phyloP scores from a whole-genome alignment of 2,888 invertebrate genomes.

The Ptychoptera contaminata region DNA sequence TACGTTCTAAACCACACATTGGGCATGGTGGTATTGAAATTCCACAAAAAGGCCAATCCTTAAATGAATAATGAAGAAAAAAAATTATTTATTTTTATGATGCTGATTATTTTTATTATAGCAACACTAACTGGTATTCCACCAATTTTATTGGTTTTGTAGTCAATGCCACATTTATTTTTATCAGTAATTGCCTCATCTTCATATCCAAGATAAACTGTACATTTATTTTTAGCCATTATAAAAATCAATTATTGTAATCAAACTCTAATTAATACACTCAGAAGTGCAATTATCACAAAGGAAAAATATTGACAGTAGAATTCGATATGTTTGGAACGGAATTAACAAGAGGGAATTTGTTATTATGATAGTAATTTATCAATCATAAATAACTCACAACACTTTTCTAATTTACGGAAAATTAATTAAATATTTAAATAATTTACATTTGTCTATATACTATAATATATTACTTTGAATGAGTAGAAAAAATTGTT shows the following conservation, averaged over 20 bases:
- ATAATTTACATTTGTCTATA: too few species aligned
- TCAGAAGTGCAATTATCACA: too few species aligned
- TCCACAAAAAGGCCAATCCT: constrained; percentile 49
- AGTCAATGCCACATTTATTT: constrained; percentile 45
- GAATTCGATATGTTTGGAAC: too few species aligned
- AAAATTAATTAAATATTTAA: too few species aligned
- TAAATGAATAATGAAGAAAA: constrained; percentile 11
- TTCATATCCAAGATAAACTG: constrained; percentile 61
- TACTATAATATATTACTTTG: too few species aligned
- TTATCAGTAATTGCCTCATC: constrained; percentile 63
- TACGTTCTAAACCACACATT: constrained; percentile 56
- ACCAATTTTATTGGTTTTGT: constrained; percentile 68
- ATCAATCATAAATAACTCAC: too few species aligned
- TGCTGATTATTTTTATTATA: constrained; percentile 3
- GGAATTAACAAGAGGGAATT: too few species aligned
- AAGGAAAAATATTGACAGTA: too few species aligned
- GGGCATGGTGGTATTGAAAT: constrained; percentile 44
- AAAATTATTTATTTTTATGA: constrained; percentile 1
- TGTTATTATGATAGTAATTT: too few species aligned
- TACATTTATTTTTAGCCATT: constrained; percentile 37
- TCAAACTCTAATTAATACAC: too few species aligned
- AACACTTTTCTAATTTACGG: too few species aligned
- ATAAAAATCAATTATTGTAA: neutral
- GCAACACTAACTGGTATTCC: constrained; percentile 49
- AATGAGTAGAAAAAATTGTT: too few species aligned